A percentile compares a stretch with the other conserved stretches of the same genome.
Conservation (phyloP, 2,113 vertebrate genomes). For the Chionomys nivalis region DNA sequence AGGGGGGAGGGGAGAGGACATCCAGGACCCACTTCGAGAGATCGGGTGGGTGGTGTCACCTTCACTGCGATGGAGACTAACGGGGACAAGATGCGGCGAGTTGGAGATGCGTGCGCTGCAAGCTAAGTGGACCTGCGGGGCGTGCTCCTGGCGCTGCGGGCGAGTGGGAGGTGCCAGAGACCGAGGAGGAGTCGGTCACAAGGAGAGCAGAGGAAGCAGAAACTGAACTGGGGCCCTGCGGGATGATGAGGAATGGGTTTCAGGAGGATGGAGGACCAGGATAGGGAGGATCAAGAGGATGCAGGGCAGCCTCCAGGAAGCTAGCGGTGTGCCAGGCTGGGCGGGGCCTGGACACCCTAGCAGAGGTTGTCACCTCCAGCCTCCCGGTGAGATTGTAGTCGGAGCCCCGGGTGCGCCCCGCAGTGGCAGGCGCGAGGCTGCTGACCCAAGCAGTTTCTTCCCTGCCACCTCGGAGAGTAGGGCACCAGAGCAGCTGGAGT, state of each 20-base stretch:
- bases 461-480: neutral
- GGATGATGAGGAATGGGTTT: neutral
- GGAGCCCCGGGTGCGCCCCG: neutral
- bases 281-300: neutral
- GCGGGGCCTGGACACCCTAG: neutral
- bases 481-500: neutral
- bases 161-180: constrained; percentile 18
- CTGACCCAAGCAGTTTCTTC: neutral
- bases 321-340: neutral
- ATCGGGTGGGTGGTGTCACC: neutral
- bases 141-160: neutral
- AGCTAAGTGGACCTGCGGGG: neutral
- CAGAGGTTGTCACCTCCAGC: neutral
- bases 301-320: neutral
- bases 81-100: neutral
- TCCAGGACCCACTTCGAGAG: neutral
- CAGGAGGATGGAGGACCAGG: neutral
- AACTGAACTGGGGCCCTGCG: neutral
- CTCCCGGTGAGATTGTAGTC: neutral
- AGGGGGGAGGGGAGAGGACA: neutral
- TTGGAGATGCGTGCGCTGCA: neutral
- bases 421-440: neutral
- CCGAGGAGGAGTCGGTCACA: neutral
- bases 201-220: neutral
- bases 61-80: neutral